Base-by-base conservation (phyloP, 2,888 invertebrate genomes). In the Drosophila acutilabella region DNA sequence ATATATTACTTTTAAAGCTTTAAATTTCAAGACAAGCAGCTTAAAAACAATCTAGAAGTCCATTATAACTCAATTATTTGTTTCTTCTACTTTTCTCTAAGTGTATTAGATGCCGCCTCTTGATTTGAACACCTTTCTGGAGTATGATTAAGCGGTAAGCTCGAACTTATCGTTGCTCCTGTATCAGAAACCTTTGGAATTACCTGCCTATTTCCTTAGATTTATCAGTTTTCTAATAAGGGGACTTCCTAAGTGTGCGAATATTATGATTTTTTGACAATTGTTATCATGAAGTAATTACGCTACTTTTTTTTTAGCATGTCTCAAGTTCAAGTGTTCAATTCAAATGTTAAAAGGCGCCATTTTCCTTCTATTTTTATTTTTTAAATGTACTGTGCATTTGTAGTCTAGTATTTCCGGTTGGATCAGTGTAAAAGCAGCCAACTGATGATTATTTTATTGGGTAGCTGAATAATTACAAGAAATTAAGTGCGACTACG, bases 401-500 rank as follows among this genome's bases (percentile, higher is more conserved):
- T 51, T 16, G 26, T 45, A 69, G 65, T 57, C 67, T 67, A 76
- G 71, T 73, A 88, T 84, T 84, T 84, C 84, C 84, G 84, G 88
- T 88, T 88, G 64, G 52, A 70, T 72, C 64, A 71, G 40, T 62
- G 23, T 47, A 60, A 57, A 69, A 48, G 36, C 51, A 47, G 41
- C 14, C 44, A 82, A 71, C 62, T 54, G 61, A 70, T 78, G 78
- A 88, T 86, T 84, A 82, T 80, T 72, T 81, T 67, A 72, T 70
- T 77, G 61, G 79, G 54, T 69, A 88, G 66, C 64, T 77, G 71
- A 85, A 88, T 88, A 83, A 83, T 83, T 83, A 70, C 71, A 83
- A 85, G 74, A 88, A 71, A 85, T 80, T 86, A 86, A 80, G 60
- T 73, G 30, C 20, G 40, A 50, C 14, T 65, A 11, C n/a, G 23